Base-by-base conservation (phyloP, 2,113 vertebrate genomes). In the Malurus elegans region DNA sequence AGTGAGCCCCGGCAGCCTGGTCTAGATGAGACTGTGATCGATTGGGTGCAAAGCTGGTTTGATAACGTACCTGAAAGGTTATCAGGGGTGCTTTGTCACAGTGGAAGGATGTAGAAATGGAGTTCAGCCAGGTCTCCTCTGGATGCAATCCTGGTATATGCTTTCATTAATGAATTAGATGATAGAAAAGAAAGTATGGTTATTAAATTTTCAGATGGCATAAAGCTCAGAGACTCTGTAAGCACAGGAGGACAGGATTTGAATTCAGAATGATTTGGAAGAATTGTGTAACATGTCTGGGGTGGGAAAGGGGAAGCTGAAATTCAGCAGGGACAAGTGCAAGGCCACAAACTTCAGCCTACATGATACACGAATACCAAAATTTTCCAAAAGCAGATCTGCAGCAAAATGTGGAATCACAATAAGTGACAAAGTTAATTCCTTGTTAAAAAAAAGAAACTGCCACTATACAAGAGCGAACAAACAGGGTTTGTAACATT, bases 131-230 rank as follows among this genome's bases (percentile, higher is more conserved):
- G 85, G 50, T 67, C 62, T 82, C 53, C 38, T 82, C 71, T 79
- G 85, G 54, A 83, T 83, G 66, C 50, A 61, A 2, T 62, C 51
- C 82, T 88, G 20, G 74, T 50, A 61, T 90, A 74, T 82, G 64
- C 81, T 97, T 95, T 82, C 67, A 70, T 88, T 95, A 95, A 61
- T 58, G 67, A 88, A 94, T 93, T 93, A 88, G 85, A 69, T 2
- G 31, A 69, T 34, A 76, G 72, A 74, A 86, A 89, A 92, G 48
- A 67, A 62, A 87, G 57, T 18, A 53, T 48, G 28, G 74, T 93
- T 96, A 93, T 93, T 95, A 92, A 94, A 93, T 92, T 95, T 97
- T 96, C 71, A 79, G 85, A 83, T 70, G 85, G 58, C 79, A 69
- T 86, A 94, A 94, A 7, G 16, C 67, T 95, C 1, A 1, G 76